A percentile compares a stretch with the other conserved stretches of the same genome.
phyloP scores from a whole-genome alignment of 2,113 vertebrate genomes.

The Clarias magur region DNA sequence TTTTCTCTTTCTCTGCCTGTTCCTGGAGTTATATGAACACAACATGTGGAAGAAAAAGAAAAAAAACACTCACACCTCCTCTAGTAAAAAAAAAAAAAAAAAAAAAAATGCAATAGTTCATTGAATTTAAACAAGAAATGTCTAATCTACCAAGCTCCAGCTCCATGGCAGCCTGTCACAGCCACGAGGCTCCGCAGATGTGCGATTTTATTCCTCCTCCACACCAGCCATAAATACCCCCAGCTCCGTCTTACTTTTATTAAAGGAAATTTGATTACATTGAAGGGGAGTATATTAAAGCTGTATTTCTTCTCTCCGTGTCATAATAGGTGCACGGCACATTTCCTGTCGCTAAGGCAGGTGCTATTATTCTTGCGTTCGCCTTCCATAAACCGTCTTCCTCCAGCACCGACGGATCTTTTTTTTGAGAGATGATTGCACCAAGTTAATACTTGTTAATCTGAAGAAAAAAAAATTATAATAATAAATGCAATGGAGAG shows the following conservation, averaged over 20 bases:
- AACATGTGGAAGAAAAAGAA: neutral
- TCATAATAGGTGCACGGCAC: slow-evolving; percentile 34
- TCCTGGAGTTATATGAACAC: neutral
- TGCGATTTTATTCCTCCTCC: slow-evolving; percentile 17
- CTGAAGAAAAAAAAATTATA: neutral
- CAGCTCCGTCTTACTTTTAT: slow-evolving; percentile 38
- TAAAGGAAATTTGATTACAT: slow-evolving; percentile 54
- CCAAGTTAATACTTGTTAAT: neutral
- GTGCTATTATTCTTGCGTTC: slow-evolving; percentile 41
- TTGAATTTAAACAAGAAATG: slow-evolving; percentile 11
- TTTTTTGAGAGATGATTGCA: neutral
- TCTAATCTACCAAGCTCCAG: neutral
- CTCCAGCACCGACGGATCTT: slow-evolving; percentile 2
- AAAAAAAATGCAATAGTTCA: neutral
- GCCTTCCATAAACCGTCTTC: neutral
- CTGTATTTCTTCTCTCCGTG: slow-evolving; percentile 44
- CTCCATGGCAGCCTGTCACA: neutral
- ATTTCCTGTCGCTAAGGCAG: slow-evolving; percentile 36
- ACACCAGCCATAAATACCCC: slow-evolving; percentile 41
- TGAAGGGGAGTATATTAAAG: slow-evolving; percentile 49
- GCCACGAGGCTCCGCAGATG: slow-evolving; percentile 16
- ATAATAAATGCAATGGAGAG: neutral
- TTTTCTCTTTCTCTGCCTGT: neutral
- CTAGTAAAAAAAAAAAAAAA: neutral
- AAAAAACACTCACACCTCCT: neutral